phyloP scores from a whole-genome alignment of 2,888 invertebrate genomes.

The Coecobrya sp. region DNA sequence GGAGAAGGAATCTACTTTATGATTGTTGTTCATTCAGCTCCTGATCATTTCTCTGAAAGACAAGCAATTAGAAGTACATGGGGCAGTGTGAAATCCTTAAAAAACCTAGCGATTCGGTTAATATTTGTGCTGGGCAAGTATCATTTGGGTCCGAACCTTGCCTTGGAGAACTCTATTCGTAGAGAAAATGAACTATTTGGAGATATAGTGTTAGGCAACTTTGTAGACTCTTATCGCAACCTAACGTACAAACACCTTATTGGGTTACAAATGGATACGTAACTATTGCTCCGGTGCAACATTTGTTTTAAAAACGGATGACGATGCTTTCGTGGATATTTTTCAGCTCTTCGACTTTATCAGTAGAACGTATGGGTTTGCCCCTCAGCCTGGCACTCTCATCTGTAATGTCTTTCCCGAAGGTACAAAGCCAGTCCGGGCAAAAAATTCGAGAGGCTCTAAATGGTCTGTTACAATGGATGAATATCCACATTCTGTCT shows the following conservation, averaged over 20 bases:
- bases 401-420: slow-evolving; percentile 87
- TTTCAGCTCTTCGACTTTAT: slow-evolving; percentile 86
- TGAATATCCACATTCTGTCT: slow-evolving; percentile 86
- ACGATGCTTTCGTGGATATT: slow-evolving; percentile 87
- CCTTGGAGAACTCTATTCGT: slow-evolving; percentile 84
- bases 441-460: slow-evolving; percentile 60
- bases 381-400: slow-evolving; percentile 75
- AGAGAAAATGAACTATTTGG: slow-evolving; percentile 86
- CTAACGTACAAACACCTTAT: slow-evolving; percentile 87
- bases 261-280: slow-evolving; percentile 87
- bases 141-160: slow-evolving; percentile 37
- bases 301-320: slow-evolving; percentile 87
- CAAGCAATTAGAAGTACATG: slow-evolving; percentile 87
- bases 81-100: slow-evolving; percentile 86
- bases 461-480: slow-evolving; percentile 87
- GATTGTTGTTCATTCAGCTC: slow-evolving; percentile 87
- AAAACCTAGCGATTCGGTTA: slow-evolving; percentile 84
- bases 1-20: slow-evolving; percentile 85
- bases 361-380: slow-evolving; percentile 84
- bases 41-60: slow-evolving; percentile 87
- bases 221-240: slow-evolving; percentile 86
- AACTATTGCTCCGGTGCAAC: slow-evolving; percentile 85
- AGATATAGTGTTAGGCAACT: slow-evolving; percentile 84
- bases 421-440: slow-evolving; percentile 85
- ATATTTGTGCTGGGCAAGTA: slow-evolving; percentile 86